Evolutionary conservation across 2,888 invertebrate species (phyloP), one percentile per base, ranked within the genome.

Genomic region (Diadegma fenestrale): DNA sequence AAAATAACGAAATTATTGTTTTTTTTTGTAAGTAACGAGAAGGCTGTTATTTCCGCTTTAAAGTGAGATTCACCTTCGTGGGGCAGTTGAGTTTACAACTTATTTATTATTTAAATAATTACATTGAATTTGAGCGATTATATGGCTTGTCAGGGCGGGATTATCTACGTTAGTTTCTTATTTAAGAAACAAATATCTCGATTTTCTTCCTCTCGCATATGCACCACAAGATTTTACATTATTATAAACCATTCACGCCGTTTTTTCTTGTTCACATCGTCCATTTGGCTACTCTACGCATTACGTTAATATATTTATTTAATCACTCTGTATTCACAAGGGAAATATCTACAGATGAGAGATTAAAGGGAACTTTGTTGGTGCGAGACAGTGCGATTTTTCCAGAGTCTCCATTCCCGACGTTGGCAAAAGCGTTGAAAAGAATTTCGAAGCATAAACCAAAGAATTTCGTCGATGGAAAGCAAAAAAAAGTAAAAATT

Each of bases 41-140:
- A 75, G 33, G 6, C 12, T 48, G 30, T 48, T n/a, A 51, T 64
- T 12, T 51, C 63, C 33, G 75, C 63, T 41, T 78, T 64, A 54
- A 3, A 54, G 61, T 69, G 82, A 80, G 69, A 82, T 83, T 87
- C 76, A 72, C 51, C 63, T 86, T 78, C 82, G 71, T 80, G 79
- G 81, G 88, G 84, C 86, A 88, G 80, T 88, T 84, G 64, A 79
- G 80, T 81, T 84, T 45, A 73, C 80, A 78, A 80, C 80, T 85
- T 88, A 86, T 75, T 84, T 79, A 83, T 63, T 43, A 81, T 82
- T 78, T 87, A 87, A 90, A 89, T 89, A 89, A 91, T 90, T 90
- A 91, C 89, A 90, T 87, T 89, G 88, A 92, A 89, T 91, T 92
- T 91, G 92, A 92, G 91, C 91, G 91, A 90, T 91, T 91, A 90